phyloP scores from a whole-genome alignment of 2,797 vertebrate genomes.

The Nyctalus aviator region DNA sequence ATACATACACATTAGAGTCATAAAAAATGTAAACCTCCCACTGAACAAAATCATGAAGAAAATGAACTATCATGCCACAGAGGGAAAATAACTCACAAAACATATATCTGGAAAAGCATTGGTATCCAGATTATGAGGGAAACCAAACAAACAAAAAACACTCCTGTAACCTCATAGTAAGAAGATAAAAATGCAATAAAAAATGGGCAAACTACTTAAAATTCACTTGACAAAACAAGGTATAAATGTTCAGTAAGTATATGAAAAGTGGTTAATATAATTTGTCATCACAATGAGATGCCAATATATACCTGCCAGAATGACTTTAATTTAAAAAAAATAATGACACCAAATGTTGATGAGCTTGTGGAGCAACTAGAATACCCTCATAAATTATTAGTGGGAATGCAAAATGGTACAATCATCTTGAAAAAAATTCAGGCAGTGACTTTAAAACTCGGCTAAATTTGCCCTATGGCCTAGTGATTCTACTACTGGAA shows the following conservation, averaged over 20 bases:
- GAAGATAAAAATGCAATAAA: not conserved
- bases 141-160: not conserved
- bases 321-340: constrained; percentile 1
- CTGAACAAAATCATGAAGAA: not conserved
- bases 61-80: not conserved
- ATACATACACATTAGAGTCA: not conserved
- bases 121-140: not conserved
- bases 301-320: not conserved
- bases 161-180: not conserved
- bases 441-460: not conserved
- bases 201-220: not conserved
- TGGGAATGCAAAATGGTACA: not conserved
- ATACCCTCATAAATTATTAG: not conserved
- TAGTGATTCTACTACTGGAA: not conserved
- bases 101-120: not conserved
- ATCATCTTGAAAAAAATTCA: not conserved
- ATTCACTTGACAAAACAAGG: not conserved
- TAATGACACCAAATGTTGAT: not conserved
- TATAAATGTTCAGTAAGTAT: not conserved
- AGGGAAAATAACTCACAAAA: not conserved
- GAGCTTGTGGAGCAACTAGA: not conserved
- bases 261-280: not conserved
- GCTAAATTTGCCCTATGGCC: not conserved
- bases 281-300: not conserved
- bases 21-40: not conserved